Percentiles rank a stretch among this genome's conserved stretches.
Conservation (phyloP, 1,140 invertebrate genomes). For the Liolophura sinensis region DNA sequence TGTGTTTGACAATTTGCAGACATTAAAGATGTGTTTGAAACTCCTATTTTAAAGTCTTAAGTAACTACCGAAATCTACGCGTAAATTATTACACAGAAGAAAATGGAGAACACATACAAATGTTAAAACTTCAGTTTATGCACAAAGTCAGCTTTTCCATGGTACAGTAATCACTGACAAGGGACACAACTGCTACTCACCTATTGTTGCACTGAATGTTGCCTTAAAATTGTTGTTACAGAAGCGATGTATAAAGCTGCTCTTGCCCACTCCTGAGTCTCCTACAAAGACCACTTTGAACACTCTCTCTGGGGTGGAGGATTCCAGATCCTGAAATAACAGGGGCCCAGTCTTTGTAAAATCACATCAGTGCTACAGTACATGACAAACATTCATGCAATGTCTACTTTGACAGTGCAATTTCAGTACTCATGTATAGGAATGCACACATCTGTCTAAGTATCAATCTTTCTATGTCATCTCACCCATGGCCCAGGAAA, state of each 20-base stretch:
- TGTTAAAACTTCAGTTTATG: too few relatives aligned
- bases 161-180: background rate
- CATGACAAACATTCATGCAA: too few relatives aligned
- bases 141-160: too few relatives aligned
- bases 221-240: conserved; percentile 63
- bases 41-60: too few relatives aligned
- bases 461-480: too few relatives aligned
- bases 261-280: conserved; percentile 68
- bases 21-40: too few relatives aligned
- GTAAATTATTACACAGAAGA: conserved; percentile 1
- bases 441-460: too few relatives aligned
- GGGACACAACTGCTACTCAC: conserved; percentile 34
- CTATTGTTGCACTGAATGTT: conserved; percentile 65
- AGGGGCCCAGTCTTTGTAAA: background rate
- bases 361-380: background rate
- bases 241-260: conserved; percentile 65
- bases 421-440: too few relatives aligned
- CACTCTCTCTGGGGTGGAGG: conserved; percentile 55
- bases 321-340: background rate
- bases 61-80: too few relatives aligned
- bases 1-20: too few relatives aligned
- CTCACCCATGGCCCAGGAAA: too few relatives aligned
- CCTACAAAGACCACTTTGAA: conserved; percentile 69
- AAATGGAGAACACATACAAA: background rate
- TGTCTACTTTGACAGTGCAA: too few relatives aligned